These are phyloP conservation scores for Oreochromis tanganicae DNA, from an alignment of 2,113 vertebrate genomes.

Conservation along the genomic window DNA sequence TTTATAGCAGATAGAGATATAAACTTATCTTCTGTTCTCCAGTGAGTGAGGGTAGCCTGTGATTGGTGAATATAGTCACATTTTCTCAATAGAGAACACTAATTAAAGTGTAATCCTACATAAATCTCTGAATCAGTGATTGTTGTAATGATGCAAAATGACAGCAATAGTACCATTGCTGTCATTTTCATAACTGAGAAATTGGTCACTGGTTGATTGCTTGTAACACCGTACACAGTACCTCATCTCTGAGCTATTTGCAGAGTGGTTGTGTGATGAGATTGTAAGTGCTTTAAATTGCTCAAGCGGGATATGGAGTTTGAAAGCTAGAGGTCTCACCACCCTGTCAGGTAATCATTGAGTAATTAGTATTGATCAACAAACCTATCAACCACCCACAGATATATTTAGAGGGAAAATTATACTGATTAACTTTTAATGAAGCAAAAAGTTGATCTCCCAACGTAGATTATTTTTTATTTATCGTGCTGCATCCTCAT, in stretches of 20 bases:
- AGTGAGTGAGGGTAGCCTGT: neutral
- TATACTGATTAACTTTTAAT: neutral
- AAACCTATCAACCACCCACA: slow-evolving; percentile 5
- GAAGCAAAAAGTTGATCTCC: neutral
- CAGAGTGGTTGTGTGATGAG: neutral
- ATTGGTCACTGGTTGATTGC: neutral
- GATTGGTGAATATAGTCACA: neutral
- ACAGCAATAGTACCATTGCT: neutral
- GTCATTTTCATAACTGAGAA: neutral
- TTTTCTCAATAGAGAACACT: neutral
- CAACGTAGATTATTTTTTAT: neutral
- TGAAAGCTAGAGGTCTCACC: slow-evolving; percentile 9
- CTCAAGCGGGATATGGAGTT: neutral
- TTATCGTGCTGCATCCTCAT: neutral
- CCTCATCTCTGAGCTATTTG: neutral
- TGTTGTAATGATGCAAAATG: neutral
- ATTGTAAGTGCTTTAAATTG: neutral
- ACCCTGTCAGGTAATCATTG: slow-evolving; percentile 15
- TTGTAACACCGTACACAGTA: neutral
- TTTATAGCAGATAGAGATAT: neutral
- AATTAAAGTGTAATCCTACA: neutral
- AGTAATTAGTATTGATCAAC: slow-evolving; percentile 47
- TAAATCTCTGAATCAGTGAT: neutral
- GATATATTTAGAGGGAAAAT: slow-evolving; percentile 3
- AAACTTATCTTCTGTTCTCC: neutral